Evolutionary conservation across 2,888 invertebrate genomes (phyloP).

Genomic region (Tanypteryx hageni): DNA sequence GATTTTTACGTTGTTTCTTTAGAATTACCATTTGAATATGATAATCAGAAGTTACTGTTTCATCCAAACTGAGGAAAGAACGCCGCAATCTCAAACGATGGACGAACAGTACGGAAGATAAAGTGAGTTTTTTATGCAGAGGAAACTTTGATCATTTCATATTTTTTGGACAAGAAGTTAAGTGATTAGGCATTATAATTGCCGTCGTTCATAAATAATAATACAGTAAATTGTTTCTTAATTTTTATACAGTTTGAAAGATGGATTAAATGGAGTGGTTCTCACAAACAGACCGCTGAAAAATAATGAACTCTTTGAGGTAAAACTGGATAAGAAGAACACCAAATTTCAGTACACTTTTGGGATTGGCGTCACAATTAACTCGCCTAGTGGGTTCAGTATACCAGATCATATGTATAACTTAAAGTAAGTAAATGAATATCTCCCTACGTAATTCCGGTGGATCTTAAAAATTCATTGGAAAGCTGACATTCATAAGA

Average conservation of each 20-base stretch:
- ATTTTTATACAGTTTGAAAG: constrained; percentile 79
- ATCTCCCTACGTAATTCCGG: no score
- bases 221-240: not conserved
- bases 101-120: not conserved
- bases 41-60: not conserved
- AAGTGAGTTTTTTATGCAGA: not conserved
- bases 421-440: constrained; percentile 24
- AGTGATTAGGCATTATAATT: no score
- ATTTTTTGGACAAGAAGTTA: no score
- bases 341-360: constrained; percentile 97
- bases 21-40: not conserved
- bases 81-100: constrained; percentile 10
- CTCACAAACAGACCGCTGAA: constrained; percentile 90
- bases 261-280: constrained; percentile 96
- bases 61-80: constrained; percentile 44
- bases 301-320: constrained; percentile 94
- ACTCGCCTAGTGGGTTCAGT: constrained; percentile 80
- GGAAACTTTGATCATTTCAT: no score
- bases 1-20: not conserved
- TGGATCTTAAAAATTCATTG: no score
- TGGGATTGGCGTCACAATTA: constrained; percentile 94
- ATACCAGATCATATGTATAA: constrained; percentile 14
- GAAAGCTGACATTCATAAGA: no score
- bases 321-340: constrained; percentile 91
- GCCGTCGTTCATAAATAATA: no score